Evolutionary conservation across 2,797 vertebrate species (phyloP).

Genomic region (Iguana delicatissima): DNA sequence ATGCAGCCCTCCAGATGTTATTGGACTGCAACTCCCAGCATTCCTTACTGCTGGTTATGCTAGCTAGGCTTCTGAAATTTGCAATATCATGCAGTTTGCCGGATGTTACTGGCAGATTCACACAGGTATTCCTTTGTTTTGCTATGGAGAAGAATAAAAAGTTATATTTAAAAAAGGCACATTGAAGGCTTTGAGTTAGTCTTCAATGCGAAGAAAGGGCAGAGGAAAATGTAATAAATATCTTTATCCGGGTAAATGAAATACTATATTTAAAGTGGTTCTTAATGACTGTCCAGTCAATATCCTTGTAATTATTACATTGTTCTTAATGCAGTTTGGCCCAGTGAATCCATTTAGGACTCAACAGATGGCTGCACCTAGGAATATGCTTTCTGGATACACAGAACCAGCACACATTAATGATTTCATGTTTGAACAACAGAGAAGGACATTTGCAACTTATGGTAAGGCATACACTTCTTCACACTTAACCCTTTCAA

Average conservation of each 20-base stretch:
- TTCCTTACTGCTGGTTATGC: too few species aligned
- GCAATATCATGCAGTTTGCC: too few species aligned
- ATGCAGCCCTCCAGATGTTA: too few species aligned
- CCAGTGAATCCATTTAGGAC: constrained; percentile 93
- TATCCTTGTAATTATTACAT: constrained; percentile 12
- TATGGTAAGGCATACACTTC: constrained; percentile 83
- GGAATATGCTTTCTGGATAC: constrained; percentile 98
- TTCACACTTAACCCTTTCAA: not conserved
- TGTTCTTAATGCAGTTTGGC: constrained; percentile 86
- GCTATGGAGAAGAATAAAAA: too few species aligned
- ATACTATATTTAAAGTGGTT: not conserved
- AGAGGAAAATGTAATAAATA: not conserved
- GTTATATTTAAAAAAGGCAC: not conserved
- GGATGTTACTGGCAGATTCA: too few species aligned
- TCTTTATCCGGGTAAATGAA: not conserved
- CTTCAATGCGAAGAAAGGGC: not conserved
- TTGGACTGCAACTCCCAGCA: too few species aligned
- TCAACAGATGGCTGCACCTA: constrained; percentile 97
- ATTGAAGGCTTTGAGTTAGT: not conserved
- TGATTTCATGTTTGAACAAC: constrained; percentile 99
- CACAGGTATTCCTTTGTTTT: too few species aligned
- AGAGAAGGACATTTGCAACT: constrained; percentile 96
- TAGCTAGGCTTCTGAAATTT: too few species aligned
- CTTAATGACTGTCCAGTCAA: not conserved
- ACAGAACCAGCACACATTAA: constrained; percentile 97